Conservation (phyloP, 2,797 vertebrate species). For the Myotis pilosus region DNA sequence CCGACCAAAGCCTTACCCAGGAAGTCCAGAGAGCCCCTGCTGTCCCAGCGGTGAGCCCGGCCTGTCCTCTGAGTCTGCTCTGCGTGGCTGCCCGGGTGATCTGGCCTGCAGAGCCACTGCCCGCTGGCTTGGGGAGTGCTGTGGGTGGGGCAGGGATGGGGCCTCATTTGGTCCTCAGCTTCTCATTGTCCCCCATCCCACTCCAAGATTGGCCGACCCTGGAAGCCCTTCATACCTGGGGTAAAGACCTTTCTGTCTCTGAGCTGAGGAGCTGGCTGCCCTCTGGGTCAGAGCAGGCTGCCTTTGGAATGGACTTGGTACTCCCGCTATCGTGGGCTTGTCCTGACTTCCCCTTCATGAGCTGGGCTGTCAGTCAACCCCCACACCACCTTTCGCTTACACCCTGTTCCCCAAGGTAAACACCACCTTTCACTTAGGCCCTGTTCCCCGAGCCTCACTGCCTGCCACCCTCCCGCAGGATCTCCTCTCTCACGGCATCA, state of each 20-base stretch:
- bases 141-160: neutral
- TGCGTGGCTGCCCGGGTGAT: neutral
- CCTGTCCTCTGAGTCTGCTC: neutral
- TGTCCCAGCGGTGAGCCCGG: conserved; percentile 91
- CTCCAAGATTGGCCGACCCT: neutral
- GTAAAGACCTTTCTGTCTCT: neutral
- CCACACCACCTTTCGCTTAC: neutral
- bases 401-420: neutral
- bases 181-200: neutral
- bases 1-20: conserved; percentile 85
- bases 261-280: neutral
- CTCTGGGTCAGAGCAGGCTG: neutral
- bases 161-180: neutral
- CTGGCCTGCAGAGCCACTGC: no score
- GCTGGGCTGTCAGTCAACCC: neutral
- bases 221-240: neutral
- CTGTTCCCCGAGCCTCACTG: neutral
- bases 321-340: neutral
- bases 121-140: neutral
- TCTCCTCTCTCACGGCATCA: conserved; percentile 85
- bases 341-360: neutral
- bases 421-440: neutral
- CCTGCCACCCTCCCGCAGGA: conserved; percentile 73
- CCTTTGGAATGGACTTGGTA: neutral
- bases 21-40: conserved; percentile 89